Conservation (phyloP, 2,113 vertebrate species). For the Alosa alosa region DNA sequence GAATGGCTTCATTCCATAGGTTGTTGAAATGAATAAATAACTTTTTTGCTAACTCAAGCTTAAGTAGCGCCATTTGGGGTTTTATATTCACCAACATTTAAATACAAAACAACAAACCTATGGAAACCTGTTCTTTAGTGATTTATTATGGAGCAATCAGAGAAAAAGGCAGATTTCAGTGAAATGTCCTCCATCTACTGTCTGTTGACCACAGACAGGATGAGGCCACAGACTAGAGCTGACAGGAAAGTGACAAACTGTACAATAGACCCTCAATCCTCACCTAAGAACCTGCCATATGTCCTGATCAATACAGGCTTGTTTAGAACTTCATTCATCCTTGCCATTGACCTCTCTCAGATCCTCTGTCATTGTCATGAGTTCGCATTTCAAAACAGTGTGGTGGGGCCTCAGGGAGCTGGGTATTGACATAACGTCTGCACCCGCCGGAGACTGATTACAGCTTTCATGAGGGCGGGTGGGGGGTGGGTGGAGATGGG, state of each 20-base stretch:
- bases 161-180: not conserved
- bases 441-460: slow-evolving; percentile 4
- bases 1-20: not conserved
- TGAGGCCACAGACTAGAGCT: not conserved
- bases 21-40: not conserved
- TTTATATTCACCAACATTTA: not conserved
- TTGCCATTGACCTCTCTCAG: slow-evolving; percentile 20
- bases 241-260: not conserved
- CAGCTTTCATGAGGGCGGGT: not conserved
- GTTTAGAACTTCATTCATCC: slow-evolving; percentile 13
- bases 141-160: not conserved
- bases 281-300: not conserved
- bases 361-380: slow-evolving; percentile 6
- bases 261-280: not conserved
- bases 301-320: not conserved
- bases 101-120: not conserved
- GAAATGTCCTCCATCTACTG: not conserved
- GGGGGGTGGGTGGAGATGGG: not conserved
- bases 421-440: slow-evolving; percentile 16
- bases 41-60: not conserved
- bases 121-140: not conserved
- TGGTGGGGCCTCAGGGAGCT: not conserved
- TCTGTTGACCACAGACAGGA: not conserved
- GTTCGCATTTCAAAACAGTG: slow-evolving; percentile 5
- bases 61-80: not conserved